Evolutionary conservation across 2,888 invertebrate species (phyloP).

Genomic region (Brassicogethes aeneus): DNA sequence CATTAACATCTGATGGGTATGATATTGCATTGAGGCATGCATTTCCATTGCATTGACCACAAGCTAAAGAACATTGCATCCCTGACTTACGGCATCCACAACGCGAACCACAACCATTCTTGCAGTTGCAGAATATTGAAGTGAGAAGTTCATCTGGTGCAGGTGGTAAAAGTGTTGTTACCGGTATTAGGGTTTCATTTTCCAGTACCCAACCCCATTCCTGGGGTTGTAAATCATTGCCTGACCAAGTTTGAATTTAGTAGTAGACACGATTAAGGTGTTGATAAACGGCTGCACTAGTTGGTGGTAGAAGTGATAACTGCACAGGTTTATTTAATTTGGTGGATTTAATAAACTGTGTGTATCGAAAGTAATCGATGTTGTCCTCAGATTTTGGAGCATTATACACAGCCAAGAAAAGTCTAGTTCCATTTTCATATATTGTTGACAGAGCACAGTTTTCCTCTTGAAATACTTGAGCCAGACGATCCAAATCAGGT

Average conservation of each 20-base stretch:
- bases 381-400: conserved; percentile 3
- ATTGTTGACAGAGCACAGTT: conserved; percentile 29
- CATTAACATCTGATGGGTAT: conserved; percentile 7
- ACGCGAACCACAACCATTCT: too few species aligned
- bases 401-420: conserved; percentile 30
- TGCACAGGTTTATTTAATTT: conserved; percentile 30
- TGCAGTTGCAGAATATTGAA: conserved; percentile 23
- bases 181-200: conserved; percentile 28
- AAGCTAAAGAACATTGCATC: conserved; percentile 22
- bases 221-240: conserved; percentile 20
- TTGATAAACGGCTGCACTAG: conserved; percentile 29
- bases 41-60: conserved; percentile 18
- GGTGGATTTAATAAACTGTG: conserved; percentile 26
- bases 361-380: conserved; percentile 2
- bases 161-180: conserved; percentile 24
- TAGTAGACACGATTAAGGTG: conserved; percentile 24
- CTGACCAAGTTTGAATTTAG: conserved; percentile 22
- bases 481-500: conserved; percentile 24
- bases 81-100: conserved; percentile 28
- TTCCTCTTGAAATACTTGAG: conserved; percentile 29
- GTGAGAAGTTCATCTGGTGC: conserved; percentile 23
- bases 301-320: conserved; percentile 30
- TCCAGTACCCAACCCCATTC: conserved; percentile 20
- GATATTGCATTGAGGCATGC: conserved; percentile 17
- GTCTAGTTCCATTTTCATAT: conserved; percentile 23